Conservation (phyloP, 2,113 vertebrate genomes). For the Leptobrachium leishanense region DNA sequence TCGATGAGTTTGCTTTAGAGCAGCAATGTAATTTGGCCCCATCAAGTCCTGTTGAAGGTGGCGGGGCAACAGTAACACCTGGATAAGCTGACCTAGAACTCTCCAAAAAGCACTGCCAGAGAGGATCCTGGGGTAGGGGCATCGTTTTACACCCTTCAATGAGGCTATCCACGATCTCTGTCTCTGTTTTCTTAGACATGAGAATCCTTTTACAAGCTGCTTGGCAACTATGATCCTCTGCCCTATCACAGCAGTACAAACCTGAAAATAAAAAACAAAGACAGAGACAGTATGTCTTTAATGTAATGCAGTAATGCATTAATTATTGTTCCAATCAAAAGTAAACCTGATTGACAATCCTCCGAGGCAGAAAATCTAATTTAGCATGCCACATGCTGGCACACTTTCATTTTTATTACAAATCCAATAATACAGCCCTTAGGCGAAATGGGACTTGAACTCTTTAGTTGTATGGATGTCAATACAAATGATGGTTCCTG, state of each 20-base stretch:
- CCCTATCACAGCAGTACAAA: conserved; percentile 94
- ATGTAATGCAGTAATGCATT: background rate
- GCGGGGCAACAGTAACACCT: conserved; percentile 79
- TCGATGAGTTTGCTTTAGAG: conserved; percentile 93
- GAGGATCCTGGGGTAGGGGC: conserved; percentile 95
- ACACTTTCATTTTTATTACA: conserved; percentile 2
- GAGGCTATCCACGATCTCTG: conserved; percentile 95
- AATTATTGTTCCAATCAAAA: background rate
- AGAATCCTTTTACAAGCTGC: conserved; percentile 87
- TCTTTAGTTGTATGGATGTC: background rate
- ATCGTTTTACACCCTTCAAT: conserved; percentile 88
- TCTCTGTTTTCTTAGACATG: conserved; percentile 92
- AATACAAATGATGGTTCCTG: background rate
- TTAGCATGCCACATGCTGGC: background rate
- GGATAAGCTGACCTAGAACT: conserved; percentile 83
- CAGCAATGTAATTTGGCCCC: conserved; percentile 96
- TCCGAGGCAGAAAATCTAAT: background rate
- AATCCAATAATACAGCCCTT: background rate
- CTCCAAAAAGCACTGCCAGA: conserved; percentile 96
- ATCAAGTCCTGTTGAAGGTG: conserved; percentile 88
- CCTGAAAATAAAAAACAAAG: conserved; percentile 64
- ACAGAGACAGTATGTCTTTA: no score
- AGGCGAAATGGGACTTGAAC: background rate
- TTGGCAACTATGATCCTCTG: conserved; percentile 88
- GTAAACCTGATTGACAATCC: background rate